Evolutionary conservation across 2,888 invertebrate genomes (phyloP).

Genomic region (Pollenia angustigena): DNA sequence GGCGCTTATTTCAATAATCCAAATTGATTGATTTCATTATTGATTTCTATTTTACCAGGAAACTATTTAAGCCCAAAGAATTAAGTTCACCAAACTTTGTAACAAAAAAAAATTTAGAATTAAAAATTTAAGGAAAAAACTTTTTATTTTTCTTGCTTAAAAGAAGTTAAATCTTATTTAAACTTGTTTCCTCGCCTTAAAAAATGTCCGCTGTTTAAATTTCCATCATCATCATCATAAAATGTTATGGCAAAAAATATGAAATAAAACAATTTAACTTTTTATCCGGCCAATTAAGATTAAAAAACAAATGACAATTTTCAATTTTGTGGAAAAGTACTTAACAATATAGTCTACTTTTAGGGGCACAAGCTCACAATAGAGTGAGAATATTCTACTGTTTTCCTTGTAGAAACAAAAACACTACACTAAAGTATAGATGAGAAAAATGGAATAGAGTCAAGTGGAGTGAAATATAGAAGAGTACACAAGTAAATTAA

Average conservation of each 20-base stretch:
- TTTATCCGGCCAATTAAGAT: constrained; percentile 35
- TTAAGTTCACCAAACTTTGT: neutral
- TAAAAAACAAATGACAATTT: neutral
- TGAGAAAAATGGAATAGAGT: no score
- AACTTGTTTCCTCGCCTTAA: neutral
- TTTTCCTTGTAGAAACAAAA: no score
- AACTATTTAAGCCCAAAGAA: no score
- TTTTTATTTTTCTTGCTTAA: neutral
- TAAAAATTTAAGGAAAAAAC: neutral
- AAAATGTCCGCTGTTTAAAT: neutral
- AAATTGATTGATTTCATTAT: no score
- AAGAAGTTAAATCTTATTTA: no score
- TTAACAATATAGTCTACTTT: neutral
- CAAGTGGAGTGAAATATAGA: no score
- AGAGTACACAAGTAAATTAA: no score
- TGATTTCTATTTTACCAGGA: no score
- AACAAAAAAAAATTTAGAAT: neutral
- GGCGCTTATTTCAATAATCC: no score
- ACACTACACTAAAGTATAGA: no score
- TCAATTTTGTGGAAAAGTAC: neutral
- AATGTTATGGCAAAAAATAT: constrained; percentile 10
- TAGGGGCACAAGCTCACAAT: neutral
- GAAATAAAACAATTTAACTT: neutral
- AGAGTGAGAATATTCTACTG: neutral
- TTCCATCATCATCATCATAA: neutral